Conservation (phyloP, 2,888 invertebrate genomes). For the Anoplius nigerrimus region DNA sequence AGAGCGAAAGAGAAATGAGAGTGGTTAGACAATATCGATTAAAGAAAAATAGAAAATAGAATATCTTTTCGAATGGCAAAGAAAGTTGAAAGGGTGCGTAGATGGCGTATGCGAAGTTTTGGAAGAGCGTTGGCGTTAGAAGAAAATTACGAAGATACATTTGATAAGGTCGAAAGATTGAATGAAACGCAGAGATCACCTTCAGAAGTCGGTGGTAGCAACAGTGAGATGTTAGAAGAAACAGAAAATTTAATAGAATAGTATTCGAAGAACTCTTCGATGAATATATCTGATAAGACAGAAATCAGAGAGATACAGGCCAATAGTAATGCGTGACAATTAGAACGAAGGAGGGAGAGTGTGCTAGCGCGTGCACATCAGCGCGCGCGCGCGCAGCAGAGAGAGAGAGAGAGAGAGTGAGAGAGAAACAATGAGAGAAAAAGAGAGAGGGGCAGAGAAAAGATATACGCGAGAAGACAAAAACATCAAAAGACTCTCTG, state of each 20-base stretch:
- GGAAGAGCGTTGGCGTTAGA: not conserved
- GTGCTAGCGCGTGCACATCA: too few relatives aligned
- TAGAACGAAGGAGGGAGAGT: too few relatives aligned
- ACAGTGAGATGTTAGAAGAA: too few relatives aligned
- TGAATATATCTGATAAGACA: too few relatives aligned
- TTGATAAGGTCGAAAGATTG: not conserved
- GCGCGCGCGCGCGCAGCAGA: conserved; percentile 14
- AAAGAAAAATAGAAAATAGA: too few relatives aligned
- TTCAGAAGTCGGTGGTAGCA: not conserved
- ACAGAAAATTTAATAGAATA: too few relatives aligned
- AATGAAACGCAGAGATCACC: not conserved
- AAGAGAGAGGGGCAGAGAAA: conserved; percentile 29
- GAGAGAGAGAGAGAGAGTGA: conserved; percentile 16
- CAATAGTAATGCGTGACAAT: too few relatives aligned
- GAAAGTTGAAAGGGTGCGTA: not conserved
- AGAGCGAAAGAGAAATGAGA: too few relatives aligned
- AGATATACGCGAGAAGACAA: conserved; percentile 5
- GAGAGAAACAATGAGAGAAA: conserved; percentile 27
- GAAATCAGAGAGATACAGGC: too few relatives aligned
- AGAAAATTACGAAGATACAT: not conserved
- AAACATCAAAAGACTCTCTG: not conserved
- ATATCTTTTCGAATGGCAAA: not conserved
- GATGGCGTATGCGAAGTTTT: not conserved
- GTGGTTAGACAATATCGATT: too few relatives aligned
- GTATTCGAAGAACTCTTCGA: too few relatives aligned